Percentiles rank a stretch among this genome's conserved stretches.
These are phyloP conservation scores for Kryptolebias ocellatus DNA, from an alignment of 2,797 vertebrate species.

Conservation along the genomic window DNA sequence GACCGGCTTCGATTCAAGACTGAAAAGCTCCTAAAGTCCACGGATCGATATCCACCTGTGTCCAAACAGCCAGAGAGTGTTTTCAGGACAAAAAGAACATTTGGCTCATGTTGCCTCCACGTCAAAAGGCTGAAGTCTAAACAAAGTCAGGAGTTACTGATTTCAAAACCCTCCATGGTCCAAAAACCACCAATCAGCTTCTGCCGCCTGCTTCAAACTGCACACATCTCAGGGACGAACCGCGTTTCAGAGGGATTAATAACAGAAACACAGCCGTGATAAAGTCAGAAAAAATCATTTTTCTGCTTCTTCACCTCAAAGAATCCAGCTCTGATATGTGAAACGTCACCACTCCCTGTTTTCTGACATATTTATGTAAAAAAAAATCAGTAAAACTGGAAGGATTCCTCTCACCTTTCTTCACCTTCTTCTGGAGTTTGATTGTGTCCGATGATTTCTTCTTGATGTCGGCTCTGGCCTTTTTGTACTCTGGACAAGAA, in stretches of 20 bases:
- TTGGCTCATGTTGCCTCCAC: neutral
- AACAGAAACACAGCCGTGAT: conserved; percentile 10
- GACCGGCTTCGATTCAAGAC: neutral
- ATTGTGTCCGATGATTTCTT: conserved; percentile 89
- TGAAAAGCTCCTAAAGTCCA: neutral
- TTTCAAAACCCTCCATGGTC: neutral
- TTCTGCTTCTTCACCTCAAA: neutral
- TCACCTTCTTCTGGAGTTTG: conserved; percentile 89
- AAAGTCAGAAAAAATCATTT: conserved; percentile 1
- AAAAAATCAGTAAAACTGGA: neutral
- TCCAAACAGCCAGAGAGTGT: neutral
- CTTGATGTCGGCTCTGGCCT: conserved; percentile 86
- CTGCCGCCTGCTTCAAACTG: neutral
- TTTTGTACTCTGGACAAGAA: conserved; percentile 82
- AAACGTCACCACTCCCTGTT: neutral
- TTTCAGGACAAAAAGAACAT: neutral
- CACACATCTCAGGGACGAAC: neutral
- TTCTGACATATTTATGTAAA: too few species aligned
- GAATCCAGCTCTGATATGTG: neutral
- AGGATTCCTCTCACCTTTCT: conserved; percentile 80
- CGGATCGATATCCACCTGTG: too few species aligned
- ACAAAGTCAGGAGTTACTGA: neutral
- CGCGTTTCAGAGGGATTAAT: conserved; percentile 13
- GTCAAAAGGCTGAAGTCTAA: neutral
- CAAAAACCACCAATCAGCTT: neutral